These are phyloP conservation scores for Pogonophryne albipinna DNA, from an alignment of 2,797 vertebrate genomes.

Conservation along the genomic window DNA sequence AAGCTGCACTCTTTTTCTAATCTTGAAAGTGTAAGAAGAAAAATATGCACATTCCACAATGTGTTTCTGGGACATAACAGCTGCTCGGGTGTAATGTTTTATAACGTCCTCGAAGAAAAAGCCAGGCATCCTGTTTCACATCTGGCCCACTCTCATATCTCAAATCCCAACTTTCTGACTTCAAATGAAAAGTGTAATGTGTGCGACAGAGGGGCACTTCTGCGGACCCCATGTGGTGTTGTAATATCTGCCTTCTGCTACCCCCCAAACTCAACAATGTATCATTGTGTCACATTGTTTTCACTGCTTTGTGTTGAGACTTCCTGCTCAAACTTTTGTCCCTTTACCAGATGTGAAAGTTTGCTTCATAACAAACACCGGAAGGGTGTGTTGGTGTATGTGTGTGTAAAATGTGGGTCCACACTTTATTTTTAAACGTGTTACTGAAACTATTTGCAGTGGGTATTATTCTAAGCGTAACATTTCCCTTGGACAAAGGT, in stretches of 20 bases:
- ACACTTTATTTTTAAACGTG: constrained; percentile 1
- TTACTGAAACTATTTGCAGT: fast-evolving
- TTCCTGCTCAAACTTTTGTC: constrained; percentile 76
- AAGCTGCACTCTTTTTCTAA: constrained; percentile 2
- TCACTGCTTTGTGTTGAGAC: constrained; percentile 63
- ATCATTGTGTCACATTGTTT: constrained; percentile 59
- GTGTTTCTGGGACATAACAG: constrained; percentile 23
- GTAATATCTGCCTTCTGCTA: constrained; percentile 7
- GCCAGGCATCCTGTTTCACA: constrained; percentile 44
- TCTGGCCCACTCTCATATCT: constrained; percentile 36
- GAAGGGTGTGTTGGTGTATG: constrained; percentile 71
- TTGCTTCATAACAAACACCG: constrained; percentile 77
- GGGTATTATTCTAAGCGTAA: not conserved
- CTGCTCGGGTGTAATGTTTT: constrained; percentile 47
- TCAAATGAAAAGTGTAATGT: constrained; percentile 18
- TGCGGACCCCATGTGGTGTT: constrained; percentile 1
- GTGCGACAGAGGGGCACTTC: constrained; percentile 7
- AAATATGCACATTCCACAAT: constrained; percentile 32
- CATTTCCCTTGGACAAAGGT: too few species aligned
- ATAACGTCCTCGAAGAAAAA: constrained; percentile 27
- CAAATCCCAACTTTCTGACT: constrained; percentile 38
- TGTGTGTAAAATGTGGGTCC: constrained; percentile 36
- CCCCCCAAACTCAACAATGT: constrained; percentile 33
- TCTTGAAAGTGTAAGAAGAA: not conserved
- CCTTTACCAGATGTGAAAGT: constrained; percentile 73